Conservation (phyloP, 2,113 vertebrate species). For the Salvelinus fontinalis region DNA sequence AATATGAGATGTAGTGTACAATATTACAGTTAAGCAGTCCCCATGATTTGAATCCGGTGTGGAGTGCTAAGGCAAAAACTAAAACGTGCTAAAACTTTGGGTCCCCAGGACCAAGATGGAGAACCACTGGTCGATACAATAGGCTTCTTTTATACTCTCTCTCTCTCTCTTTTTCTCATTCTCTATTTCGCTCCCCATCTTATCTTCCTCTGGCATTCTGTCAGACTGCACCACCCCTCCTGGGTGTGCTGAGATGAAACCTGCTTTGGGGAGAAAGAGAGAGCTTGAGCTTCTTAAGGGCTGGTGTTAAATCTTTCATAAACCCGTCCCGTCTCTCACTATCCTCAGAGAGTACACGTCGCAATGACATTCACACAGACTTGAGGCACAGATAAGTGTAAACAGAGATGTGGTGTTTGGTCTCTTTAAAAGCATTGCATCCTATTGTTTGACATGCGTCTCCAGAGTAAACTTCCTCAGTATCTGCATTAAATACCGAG, state of each 20-base stretch:
- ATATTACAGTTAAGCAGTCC: too few relatives aligned
- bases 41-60: too few relatives aligned
- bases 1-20: too few relatives aligned
- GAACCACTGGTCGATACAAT: too few relatives aligned
- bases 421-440: neutral
- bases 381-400: neutral
- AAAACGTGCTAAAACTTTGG: too few relatives aligned
- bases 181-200: neutral
- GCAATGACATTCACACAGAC: neutral
- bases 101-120: too few relatives aligned
- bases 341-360: neutral
- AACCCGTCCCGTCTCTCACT: neutral
- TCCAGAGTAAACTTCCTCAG: too few relatives aligned
- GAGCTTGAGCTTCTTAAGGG: neutral
- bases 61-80: too few relatives aligned
- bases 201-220: neutral
- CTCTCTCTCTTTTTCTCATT: too few relatives aligned
- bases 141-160: too few relatives aligned
- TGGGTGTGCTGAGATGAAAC: neutral
- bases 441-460: neutral
- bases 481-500: too few relatives aligned
- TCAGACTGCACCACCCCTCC: neutral
- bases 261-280: neutral
- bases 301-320: conserved; percentile 7
- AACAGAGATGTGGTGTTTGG: neutral